Evolutionary conservation across 2,888 invertebrate species (phyloP).

Genomic region (Noctua fimbriata): DNA sequence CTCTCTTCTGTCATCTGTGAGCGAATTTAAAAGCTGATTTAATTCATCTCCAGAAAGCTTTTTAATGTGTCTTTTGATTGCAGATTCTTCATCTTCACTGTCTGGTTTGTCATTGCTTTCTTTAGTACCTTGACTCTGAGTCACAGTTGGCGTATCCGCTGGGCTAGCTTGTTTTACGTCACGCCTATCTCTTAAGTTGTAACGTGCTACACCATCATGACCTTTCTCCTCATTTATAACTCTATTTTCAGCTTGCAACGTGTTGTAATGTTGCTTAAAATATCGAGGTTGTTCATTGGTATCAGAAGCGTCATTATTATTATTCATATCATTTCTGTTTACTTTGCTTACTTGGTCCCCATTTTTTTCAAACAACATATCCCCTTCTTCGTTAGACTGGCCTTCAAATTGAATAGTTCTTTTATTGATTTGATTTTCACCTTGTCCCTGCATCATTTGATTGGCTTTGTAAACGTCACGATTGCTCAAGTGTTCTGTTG

Average conservation of each 20-base stretch:
- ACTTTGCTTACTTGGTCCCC: conserved; percentile 66
- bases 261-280: conserved; percentile 73
- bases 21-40: conserved; percentile 82
- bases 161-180: conserved; percentile 65
- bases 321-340: conserved; percentile 69
- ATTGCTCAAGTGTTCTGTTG: conserved; percentile 66
- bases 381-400: conserved; percentile 71
- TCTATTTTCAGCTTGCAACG: conserved; percentile 72
- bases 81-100: conserved; percentile 81
- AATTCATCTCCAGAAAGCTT: conserved; percentile 82
- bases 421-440: conserved; percentile 67
- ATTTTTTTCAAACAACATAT: conserved; percentile 73
- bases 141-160: conserved; percentile 53
- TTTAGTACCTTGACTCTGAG: conserved; percentile 61
- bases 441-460: conserved; percentile 58
- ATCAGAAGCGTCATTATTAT: conserved; percentile 70
- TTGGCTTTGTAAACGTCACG: conserved; percentile 66
- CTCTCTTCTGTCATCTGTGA: conserved; percentile 83
- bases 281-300: conserved; percentile 68
- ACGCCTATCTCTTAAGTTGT: conserved; percentile 78
- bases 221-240: conserved; percentile 68
- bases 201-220: conserved; percentile 67
- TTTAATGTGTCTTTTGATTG: conserved; percentile 84
- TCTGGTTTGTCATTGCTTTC: conserved; percentile 63
- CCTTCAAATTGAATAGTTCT: conserved; percentile 65